A percentile compares a stretch with the other conserved stretches of the same genome.
Evolutionary conservation across 2,113 vertebrate species (phyloP).

Genomic region (Forbesichthys agassizii): DNA sequence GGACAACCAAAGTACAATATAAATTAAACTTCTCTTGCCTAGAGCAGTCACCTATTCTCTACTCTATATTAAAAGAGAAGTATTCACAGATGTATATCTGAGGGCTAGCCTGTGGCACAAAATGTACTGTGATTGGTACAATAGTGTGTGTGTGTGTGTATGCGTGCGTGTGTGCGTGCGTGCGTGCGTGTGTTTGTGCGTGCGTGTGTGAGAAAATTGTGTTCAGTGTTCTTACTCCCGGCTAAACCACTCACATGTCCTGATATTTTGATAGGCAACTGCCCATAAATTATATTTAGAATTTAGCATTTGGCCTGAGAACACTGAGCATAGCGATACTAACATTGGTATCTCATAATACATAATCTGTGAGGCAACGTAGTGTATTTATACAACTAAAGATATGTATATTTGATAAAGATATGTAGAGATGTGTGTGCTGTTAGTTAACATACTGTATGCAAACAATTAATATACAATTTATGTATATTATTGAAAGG

Average conservation of each 20-base stretch:
- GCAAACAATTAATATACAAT: background rate
- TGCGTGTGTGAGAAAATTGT: constrained; percentile 15
- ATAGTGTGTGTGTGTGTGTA: background rate
- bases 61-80: background rate
- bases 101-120: background rate
- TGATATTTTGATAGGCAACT: constrained; percentile 52
- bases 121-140: background rate
- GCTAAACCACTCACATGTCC: constrained; percentile 54
- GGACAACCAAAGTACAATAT: background rate
- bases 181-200: background rate
- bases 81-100: background rate
- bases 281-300: background rate
- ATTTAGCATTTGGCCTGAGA: background rate
- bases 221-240: constrained; percentile 27
- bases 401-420: background rate
- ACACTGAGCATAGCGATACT: background rate
- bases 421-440: background rate
- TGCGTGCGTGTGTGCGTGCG: background rate
- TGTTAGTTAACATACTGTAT: background rate
- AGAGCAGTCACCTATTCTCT: constrained; percentile 19
- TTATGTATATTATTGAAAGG: background rate
- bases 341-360: background rate
- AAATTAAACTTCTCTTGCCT: constrained; percentile 3
- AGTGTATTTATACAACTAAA: background rate
- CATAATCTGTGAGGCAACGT: background rate